phyloP scores from a whole-genome alignment of 2,888 invertebrate genomes.

The Heliconius ethilla region DNA sequence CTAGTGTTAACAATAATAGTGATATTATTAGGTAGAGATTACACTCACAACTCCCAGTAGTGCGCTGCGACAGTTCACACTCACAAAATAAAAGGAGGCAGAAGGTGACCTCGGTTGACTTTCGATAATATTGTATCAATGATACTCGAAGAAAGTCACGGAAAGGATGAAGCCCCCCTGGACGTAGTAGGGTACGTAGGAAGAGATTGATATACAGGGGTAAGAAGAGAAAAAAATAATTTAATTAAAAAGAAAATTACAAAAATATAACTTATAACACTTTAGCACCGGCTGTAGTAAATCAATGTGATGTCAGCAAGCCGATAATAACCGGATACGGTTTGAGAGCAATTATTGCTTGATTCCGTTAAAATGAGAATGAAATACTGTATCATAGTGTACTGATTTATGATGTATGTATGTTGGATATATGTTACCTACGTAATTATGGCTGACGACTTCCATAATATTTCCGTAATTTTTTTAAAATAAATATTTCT shows the following conservation, averaged over 20 bases:
- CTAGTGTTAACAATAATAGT: not conserved
- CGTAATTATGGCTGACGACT: too few relatives aligned
- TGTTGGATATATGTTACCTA: not conserved
- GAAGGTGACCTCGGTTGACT: too few relatives aligned
- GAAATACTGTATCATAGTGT: not conserved
- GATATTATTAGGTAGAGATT: not conserved
- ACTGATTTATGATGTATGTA: not conserved
- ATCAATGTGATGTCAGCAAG: conserved; percentile 24
- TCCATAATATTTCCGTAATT: too few relatives aligned
- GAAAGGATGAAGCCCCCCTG: too few relatives aligned
- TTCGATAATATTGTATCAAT: too few relatives aligned
- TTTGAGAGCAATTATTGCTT: conserved; percentile 33
- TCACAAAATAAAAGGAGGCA: too few relatives aligned
- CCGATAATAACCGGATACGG: conserved; percentile 23
- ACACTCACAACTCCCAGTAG: not conserved
- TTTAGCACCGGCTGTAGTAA: not conserved
- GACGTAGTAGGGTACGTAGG: too few relatives aligned
- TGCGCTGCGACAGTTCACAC: too few relatives aligned
- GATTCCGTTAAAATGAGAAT: conserved; percentile 35
- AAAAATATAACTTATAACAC: not conserved
- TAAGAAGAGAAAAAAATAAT: too few relatives aligned
- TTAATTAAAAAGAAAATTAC: not conserved
- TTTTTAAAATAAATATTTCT: too few relatives aligned
- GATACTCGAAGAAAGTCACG: too few relatives aligned
- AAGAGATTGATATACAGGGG: too few relatives aligned